Conservation (phyloP, 2,888 invertebrate genomes). For the Helicoverpa assulta region DNA sequence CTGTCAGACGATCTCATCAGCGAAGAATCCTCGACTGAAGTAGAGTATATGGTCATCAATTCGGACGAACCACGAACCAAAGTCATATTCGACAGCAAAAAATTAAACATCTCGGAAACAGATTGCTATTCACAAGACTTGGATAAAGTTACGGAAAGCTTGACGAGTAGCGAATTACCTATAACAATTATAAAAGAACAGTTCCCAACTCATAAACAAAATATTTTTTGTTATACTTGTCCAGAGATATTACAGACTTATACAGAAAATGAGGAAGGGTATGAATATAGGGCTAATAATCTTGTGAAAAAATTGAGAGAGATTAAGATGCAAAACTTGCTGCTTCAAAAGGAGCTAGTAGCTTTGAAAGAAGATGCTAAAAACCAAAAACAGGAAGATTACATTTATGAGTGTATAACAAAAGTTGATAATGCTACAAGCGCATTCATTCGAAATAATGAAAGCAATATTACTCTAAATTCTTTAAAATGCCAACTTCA, state of each 20-base stretch:
- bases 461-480: slow-evolving; percentile 70
- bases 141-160: slow-evolving; percentile 54
- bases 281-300: slow-evolving; percentile 77
- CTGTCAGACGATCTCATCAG: slow-evolving; percentile 72
- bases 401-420: slow-evolving; percentile 51
- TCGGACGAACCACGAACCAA: slow-evolving; percentile 70
- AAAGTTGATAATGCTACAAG: slow-evolving; percentile 74
- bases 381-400: slow-evolving; percentile 55
- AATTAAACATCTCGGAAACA: slow-evolving; percentile 62
- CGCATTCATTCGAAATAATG: slow-evolving; percentile 61
- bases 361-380: slow-evolving; percentile 73
- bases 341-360: slow-evolving; percentile 76
- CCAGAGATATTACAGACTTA: slow-evolving; percentile 54
- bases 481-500: slow-evolving; percentile 75
- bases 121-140: slow-evolving; percentile 66
- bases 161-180: slow-evolving; percentile 50
- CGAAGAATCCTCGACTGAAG: slow-evolving; percentile 74
- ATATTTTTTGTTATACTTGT: slow-evolving; percentile 64
- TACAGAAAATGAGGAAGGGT: slow-evolving; percentile 59
- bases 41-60: slow-evolving; percentile 74
- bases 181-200: slow-evolving; percentile 28
- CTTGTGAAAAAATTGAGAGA: slow-evolving; percentile 81
- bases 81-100: slow-evolving; percentile 68
- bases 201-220: slow-evolving; percentile 51
- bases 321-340: slow-evolving; percentile 81